These are phyloP conservation scores for Esperia sulphurella DNA, from an alignment of 2,888 invertebrate genomes.

Conservation along the genomic window DNA sequence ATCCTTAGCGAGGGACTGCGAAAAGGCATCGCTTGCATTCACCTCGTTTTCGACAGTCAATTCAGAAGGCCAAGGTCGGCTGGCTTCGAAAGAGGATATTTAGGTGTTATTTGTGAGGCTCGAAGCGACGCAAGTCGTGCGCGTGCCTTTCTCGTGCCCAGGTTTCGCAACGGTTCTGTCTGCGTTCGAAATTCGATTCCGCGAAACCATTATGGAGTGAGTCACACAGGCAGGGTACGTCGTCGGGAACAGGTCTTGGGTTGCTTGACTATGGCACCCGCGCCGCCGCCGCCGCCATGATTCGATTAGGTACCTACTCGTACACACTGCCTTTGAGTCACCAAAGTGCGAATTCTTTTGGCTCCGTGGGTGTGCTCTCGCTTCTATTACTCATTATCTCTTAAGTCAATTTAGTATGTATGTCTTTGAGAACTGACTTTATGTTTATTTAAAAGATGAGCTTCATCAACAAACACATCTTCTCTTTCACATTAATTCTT, in stretches of 20 bases:
- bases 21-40: neutral
- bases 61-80: conserved; percentile 10
- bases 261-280: conserved; percentile 22
- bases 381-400: conserved; percentile 4
- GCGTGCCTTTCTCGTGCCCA: conserved; percentile 36
- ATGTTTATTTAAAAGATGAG: too few relatives aligned
- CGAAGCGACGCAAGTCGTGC: neutral
- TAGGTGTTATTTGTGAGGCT: conserved; percentile 6
- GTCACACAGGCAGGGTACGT: conserved; percentile 37
- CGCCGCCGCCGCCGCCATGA: conserved; percentile 8
- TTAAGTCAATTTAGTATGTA: neutral
- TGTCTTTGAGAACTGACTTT: too few relatives aligned
- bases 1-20: neutral
- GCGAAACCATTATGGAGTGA: conserved; percentile 57
- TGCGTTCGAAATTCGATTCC: conserved; percentile 47
- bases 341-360: conserved; percentile 24
- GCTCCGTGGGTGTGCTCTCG: conserved; percentile 5
- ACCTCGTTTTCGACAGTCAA: conserved; percentile 1
- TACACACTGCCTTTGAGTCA: conserved; percentile 26
- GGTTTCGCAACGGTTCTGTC: conserved; percentile 50
- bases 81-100: conserved; percentile 3
- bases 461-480: too few relatives aligned
- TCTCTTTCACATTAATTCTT: too few relatives aligned
- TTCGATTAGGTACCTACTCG: conserved; percentile 11
- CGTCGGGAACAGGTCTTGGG: conserved; percentile 57